phyloP scores from a whole-genome alignment of 2,888 invertebrate species.

The Hofmannophila pseudospretella region DNA sequence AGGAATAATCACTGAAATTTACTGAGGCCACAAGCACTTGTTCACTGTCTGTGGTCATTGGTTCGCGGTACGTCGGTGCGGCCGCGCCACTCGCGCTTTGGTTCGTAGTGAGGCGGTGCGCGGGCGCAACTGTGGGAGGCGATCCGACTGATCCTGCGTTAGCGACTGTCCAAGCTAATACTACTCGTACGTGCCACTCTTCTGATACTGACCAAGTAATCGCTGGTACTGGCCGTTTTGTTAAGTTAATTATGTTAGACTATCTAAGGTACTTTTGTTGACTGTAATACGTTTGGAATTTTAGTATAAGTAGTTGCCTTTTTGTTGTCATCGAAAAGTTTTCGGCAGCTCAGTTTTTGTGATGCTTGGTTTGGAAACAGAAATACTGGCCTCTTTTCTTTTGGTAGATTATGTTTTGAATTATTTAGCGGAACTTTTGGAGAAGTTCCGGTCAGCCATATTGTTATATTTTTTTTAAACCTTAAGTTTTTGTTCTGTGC shows the following conservation, averaged over 20 bases:
- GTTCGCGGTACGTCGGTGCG: constrained; percentile 34
- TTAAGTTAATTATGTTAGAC: no score
- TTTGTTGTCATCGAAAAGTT: no score
- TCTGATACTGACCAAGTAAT: not conserved
- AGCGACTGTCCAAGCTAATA: constrained; percentile 31
- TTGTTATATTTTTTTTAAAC: constrained; percentile 30
- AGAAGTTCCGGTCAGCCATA: constrained; percentile 35
- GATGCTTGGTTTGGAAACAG: no score
- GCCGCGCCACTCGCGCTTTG: constrained; percentile 50
- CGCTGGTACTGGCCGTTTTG: not conserved
- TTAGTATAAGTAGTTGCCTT: no score
- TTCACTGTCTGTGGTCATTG: constrained; percentile 29
- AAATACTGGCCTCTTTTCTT: no score
- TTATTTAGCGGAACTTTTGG: no score
- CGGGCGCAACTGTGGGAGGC: constrained; percentile 53
- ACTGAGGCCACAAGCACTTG: constrained; percentile 46
- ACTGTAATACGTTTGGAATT: no score
- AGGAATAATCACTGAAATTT: constrained; percentile 23
- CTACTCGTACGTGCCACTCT: constrained; percentile 3
- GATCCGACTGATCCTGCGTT: constrained; percentile 54
- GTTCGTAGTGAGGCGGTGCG: constrained; percentile 58
- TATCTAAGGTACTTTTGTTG: no score
- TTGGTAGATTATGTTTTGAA: no score
- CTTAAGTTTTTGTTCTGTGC: constrained; percentile 48
- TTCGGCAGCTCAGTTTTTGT: no score